A percentile compares a stretch with the other conserved stretches of the same genome.
phyloP scores from a whole-genome alignment of 2,888 invertebrate species.

The Phoronis australis region DNA sequence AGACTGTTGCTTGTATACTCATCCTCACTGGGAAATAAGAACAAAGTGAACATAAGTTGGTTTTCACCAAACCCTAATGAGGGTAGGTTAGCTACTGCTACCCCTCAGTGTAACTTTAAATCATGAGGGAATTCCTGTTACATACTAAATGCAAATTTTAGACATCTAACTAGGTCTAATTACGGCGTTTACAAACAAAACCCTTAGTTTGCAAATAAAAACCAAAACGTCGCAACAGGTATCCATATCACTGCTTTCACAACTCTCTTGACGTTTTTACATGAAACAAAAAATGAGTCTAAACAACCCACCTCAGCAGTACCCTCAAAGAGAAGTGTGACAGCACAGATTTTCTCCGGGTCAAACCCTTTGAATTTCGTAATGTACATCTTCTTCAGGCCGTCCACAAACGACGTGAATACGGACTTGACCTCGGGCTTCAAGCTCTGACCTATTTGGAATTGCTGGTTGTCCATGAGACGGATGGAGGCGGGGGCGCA shows the following conservation, averaged over 20 bases:
- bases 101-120: no score
- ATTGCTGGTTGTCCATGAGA: constrained; percentile 97
- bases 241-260: background rate
- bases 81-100: no score
- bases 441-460: constrained; percentile 66
- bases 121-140: no score
- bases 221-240: no score
- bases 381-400: constrained; percentile 78
- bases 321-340: constrained; percentile 89
- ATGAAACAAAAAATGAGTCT: no score
- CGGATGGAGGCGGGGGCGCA: constrained; percentile 94
- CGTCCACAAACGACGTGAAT: constrained; percentile 67
- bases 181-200: no score
- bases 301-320: constrained; percentile 54
- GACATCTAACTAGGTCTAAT: no score
- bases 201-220: no score
- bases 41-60: background rate
- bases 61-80: no score
- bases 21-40: background rate
- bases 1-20: no score
- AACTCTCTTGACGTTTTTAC: background rate
- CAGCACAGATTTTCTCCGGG: constrained; percentile 75
- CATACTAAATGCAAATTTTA: no score
- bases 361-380: constrained; percentile 83
- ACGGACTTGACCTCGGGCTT: constrained; percentile 57